phyloP scores from a whole-genome alignment of 2,797 vertebrate genomes.

The Ambastaia sidthimunki region DNA sequence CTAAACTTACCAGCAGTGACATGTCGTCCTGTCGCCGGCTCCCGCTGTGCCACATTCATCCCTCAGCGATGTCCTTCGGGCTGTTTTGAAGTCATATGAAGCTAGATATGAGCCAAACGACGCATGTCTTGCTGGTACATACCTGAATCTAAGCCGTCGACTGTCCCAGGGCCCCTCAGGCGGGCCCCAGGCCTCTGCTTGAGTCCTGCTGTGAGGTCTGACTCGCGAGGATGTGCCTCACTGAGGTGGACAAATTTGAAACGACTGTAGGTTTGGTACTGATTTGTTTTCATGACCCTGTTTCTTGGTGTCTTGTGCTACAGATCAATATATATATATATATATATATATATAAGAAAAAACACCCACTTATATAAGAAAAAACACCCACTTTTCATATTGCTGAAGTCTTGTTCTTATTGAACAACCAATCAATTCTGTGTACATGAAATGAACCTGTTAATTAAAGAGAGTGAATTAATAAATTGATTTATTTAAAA shows the following conservation, averaged over 20 bases:
- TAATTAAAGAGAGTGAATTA: too few species aligned
- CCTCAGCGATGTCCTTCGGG: constrained; percentile 51
- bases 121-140: constrained; percentile 17
- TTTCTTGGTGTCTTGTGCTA: too few species aligned
- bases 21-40: constrained; percentile 1
- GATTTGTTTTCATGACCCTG: too few species aligned
- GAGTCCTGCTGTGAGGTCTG: not conserved
- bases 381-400: too few species aligned
- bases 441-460: not conserved
- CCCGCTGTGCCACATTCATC: constrained; percentile 53
- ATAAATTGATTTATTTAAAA: too few species aligned
- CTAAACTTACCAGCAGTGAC: constrained; percentile 9
- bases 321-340: too few species aligned
- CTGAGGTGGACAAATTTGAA: constrained; percentile 1
- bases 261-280: not conserved
- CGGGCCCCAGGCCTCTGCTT: constrained; percentile 49
- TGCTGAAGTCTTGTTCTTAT: too few species aligned
- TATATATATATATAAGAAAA: too few species aligned
- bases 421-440: constrained; percentile 50
- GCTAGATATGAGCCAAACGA: constrained; percentile 40
- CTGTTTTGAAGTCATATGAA: constrained; percentile 29
- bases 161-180: constrained; percentile 45
- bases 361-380: too few species aligned
- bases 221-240: not conserved
- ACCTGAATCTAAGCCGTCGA: constrained; percentile 15